Evolutionary conservation across 2,888 invertebrate species (phyloP).

Genomic region (Folsomia candida): DNA sequence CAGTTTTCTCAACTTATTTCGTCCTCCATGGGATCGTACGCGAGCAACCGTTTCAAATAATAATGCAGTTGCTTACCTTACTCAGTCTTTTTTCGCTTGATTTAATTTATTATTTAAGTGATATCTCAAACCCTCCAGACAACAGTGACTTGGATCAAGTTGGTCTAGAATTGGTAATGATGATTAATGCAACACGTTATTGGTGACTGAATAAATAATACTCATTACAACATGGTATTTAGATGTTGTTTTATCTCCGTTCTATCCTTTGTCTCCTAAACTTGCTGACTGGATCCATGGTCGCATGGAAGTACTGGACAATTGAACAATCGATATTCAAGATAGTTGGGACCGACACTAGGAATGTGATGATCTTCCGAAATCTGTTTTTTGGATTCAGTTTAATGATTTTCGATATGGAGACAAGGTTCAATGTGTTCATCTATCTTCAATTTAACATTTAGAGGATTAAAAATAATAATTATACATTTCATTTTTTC

Average conservation of each 20-base stretch:
- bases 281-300: constrained; percentile 21
- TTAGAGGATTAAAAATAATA: too few relatives aligned
- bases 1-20: constrained; percentile 35
- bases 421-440: too few relatives aligned
- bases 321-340: constrained; percentile 38
- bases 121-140: constrained; percentile 19
- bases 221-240: too few relatives aligned
- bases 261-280: constrained; percentile 13
- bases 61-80: constrained; percentile 34
- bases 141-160: constrained; percentile 10
- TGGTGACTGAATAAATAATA: too few relatives aligned
- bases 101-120: constrained; percentile 33
- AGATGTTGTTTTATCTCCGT: constrained; percentile 28
- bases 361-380: constrained; percentile 32
- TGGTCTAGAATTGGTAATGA: constrained; percentile 30
- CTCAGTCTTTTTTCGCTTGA: constrained; percentile 34
- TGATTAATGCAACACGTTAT: background rate
- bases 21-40: constrained; percentile 36
- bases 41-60: constrained; percentile 40
- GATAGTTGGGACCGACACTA: constrained; percentile 35
- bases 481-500: too few relatives aligned
- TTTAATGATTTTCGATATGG: constrained; percentile 35
- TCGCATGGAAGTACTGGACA: constrained; percentile 33
- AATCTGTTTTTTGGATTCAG: constrained; percentile 38
- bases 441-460: too few relatives aligned